A percentile compares a stretch with the other conserved stretches of the same genome.
These are phyloP conservation scores for Toxotes jaculatrix DNA, from an alignment of 2,113 vertebrate species.

Conservation along the genomic window DNA sequence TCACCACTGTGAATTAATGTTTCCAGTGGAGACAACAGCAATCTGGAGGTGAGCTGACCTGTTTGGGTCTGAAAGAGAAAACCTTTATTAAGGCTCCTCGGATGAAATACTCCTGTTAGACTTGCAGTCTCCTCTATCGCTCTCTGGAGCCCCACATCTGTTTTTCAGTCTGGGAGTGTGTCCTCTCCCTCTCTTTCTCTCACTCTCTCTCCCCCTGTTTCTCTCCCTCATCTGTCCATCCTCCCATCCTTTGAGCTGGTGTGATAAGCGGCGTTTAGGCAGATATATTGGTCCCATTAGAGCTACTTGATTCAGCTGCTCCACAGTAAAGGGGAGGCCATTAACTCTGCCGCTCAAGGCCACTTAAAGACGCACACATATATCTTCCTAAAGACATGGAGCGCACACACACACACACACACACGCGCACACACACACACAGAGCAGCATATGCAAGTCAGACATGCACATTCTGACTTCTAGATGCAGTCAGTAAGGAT, in stretches of 20 bases:
- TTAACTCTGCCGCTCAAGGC: slow-evolving; percentile 71
- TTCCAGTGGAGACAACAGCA: slow-evolving; percentile 21
- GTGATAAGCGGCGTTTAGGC: slow-evolving; percentile 59
- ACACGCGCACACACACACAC: not conserved
- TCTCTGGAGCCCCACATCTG: slow-evolving; percentile 58
- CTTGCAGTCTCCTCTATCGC: not conserved
- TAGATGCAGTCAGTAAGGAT: not conserved
- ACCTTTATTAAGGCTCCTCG: slow-evolving; percentile 9
- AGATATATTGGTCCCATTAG: slow-evolving; percentile 79
- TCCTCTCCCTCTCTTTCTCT: slow-evolving; percentile 8
- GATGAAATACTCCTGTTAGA: slow-evolving; percentile 26
- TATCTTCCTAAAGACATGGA: slow-evolving; percentile 40
- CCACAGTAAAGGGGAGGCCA: slow-evolving; percentile 58
- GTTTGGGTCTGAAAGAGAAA: slow-evolving; percentile 24
- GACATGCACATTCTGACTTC: not conserved
- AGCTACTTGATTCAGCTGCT: slow-evolving; percentile 72
- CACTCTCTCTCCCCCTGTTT: slow-evolving; percentile 1
- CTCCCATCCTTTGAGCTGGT: slow-evolving; percentile 41
- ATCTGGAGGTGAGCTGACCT: slow-evolving; percentile 27
- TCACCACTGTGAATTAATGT: not conserved
- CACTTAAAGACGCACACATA: slow-evolving; percentile 63
- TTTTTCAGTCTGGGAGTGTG: slow-evolving; percentile 37
- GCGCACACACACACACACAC: not conserved
- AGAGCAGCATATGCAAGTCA: not conserved
- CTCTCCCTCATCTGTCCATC: slow-evolving; percentile 32